Conservation (phyloP, 2,113 vertebrate genomes). For the Cromileptes altivelis region DNA sequence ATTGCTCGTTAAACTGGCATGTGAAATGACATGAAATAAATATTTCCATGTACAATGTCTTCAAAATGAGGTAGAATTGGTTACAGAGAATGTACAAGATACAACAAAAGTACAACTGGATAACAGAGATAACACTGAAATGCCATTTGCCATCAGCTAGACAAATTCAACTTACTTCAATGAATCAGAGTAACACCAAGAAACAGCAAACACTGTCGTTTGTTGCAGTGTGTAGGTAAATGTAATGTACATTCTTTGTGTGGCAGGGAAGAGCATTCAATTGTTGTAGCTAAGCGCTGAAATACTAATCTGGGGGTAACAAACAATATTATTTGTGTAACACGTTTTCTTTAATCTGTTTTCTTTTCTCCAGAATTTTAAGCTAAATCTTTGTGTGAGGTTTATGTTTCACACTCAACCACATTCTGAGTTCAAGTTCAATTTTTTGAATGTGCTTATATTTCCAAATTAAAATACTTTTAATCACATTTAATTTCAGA, state of each 20-base stretch:
- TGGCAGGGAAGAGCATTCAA: conserved; percentile 67
- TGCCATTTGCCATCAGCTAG: conserved; percentile 72
- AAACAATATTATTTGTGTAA: conserved; percentile 24
- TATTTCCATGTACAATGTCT: conserved; percentile 90
- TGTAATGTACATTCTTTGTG: conserved; percentile 42
- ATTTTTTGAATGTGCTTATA: conserved; percentile 18
- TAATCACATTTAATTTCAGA: conserved; percentile 25
- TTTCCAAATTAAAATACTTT: conserved; percentile 40
- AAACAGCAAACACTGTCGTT: conserved; percentile 30
- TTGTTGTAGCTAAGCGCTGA: conserved; percentile 72
- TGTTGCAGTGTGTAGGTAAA: conserved; percentile 23
- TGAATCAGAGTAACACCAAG: conserved; percentile 44
- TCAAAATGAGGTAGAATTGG: conserved; percentile 96
- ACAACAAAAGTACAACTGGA: conserved; percentile 66
- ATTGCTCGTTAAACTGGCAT: conserved; percentile 74
- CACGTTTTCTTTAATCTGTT: conserved; percentile 11
- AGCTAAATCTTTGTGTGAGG: conserved; percentile 5
- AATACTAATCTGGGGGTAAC: conserved; percentile 45
- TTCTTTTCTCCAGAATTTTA: conserved; percentile 14
- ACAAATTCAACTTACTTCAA: conserved; percentile 57
- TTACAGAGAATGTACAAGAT: conserved; percentile 88
- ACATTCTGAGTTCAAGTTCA: not conserved
- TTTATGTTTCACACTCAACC: not conserved
- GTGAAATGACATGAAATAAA: conserved; percentile 92
- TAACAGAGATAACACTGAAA: conserved; percentile 75